Evolutionary conservation across 2,888 invertebrate species (phyloP).

Genomic region (Carcina quercana): DNA sequence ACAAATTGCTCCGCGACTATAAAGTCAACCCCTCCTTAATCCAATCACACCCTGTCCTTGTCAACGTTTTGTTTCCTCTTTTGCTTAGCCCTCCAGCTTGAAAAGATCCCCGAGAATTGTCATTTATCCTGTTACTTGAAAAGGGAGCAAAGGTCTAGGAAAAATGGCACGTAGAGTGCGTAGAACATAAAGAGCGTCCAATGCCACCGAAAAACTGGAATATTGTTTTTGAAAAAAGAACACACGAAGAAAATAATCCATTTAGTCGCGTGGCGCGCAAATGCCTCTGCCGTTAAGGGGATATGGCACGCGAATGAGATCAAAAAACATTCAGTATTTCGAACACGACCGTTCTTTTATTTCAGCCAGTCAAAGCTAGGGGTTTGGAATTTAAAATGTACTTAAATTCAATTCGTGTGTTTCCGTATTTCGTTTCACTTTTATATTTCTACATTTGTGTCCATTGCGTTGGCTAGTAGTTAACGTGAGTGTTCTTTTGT

Average conservation of each 20-base stretch:
- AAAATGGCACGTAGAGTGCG: slow-evolving; percentile 32
- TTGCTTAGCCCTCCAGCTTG: slow-evolving; percentile 37
- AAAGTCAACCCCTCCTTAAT: slow-evolving; percentile 71
- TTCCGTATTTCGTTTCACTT: slow-evolving; percentile 61
- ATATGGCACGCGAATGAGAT: slow-evolving; percentile 56
- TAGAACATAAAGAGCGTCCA: slow-evolving; percentile 38
- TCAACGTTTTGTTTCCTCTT: slow-evolving; percentile 70
- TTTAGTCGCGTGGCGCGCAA: slow-evolving; percentile 66
- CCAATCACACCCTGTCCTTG: slow-evolving; percentile 68
- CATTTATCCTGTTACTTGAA: slow-evolving; percentile 1
- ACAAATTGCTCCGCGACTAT: slow-evolving; percentile 65
- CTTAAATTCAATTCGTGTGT: slow-evolving; percentile 71
- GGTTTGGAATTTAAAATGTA: slow-evolving; percentile 66
- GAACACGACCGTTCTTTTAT: slow-evolving; percentile 61
- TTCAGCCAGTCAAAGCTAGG: slow-evolving; percentile 61
- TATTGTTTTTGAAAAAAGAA: slow-evolving; percentile 59
- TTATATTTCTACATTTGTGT: slow-evolving; percentile 63
- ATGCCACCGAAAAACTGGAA: slow-evolving; percentile 29
- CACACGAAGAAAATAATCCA: slow-evolving; percentile 71
- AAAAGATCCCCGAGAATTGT: slow-evolving; percentile 27
- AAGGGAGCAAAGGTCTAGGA: slow-evolving; percentile 22
- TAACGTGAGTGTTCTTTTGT: slow-evolving; percentile 71
- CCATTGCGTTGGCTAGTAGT: slow-evolving; percentile 61
- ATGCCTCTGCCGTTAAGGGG: slow-evolving; percentile 61
- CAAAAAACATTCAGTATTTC: slow-evolving; percentile 60